Conservation (phyloP, 2,888 invertebrate species). For the Gastrophysa polygoni region DNA sequence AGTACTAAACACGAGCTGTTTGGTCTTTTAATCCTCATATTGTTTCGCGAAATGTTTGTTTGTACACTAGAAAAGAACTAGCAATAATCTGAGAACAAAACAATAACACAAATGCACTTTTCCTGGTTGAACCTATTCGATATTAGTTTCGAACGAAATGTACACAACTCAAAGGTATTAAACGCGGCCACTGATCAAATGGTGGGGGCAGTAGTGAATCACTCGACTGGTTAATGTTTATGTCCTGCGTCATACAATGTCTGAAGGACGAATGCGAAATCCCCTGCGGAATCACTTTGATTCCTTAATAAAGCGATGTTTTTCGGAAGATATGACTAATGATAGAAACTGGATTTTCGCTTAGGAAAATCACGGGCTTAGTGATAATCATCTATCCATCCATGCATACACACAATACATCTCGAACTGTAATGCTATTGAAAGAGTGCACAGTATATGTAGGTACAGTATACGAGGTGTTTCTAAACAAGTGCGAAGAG, state of each 20-base stretch:
- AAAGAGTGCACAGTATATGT: too few relatives aligned
- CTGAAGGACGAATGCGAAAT: conserved; percentile 46
- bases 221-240: conserved; percentile 49
- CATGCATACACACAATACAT: too few relatives aligned
- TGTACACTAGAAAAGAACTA: conserved; percentile 26
- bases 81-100: conserved; percentile 17
- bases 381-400: too few relatives aligned
- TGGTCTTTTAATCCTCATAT: conserved; percentile 71
- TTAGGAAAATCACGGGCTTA: conserved; percentile 5
- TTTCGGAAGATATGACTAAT: conserved; percentile 24
- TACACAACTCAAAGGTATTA: conserved; percentile 27
- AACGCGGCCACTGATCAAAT: conserved; percentile 40
- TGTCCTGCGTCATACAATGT: conserved; percentile 46
- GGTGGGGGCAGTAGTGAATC: conserved; percentile 48
- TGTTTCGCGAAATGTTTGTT: not conserved
- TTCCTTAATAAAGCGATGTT: conserved; percentile 26
- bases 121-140: conserved; percentile 29
- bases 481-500: too few relatives aligned
- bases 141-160: conserved; percentile 24
- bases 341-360: conserved; percentile 16
- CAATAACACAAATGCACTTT: conserved; percentile 15
- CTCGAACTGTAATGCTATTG: too few relatives aligned
- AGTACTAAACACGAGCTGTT: conserved; percentile 69
- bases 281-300: conserved; percentile 40
- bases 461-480: too few relatives aligned